Base-by-base conservation (phyloP, 2,797 vertebrate species). In the Anguilla pacifica region DNA sequence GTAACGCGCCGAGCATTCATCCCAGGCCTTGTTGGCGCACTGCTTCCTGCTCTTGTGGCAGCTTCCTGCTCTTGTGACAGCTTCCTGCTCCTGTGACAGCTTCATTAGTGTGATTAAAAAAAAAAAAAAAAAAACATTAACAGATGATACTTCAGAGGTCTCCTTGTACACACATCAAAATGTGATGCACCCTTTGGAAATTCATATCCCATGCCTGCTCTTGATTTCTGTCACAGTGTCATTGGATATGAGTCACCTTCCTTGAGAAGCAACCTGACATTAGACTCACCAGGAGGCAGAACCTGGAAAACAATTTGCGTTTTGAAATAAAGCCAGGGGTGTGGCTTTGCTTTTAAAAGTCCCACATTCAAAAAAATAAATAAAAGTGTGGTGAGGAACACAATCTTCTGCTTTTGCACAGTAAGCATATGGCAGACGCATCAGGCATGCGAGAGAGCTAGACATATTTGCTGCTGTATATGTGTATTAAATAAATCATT, bases 11-110 rank as follows among this genome's bases (percentile, higher is more conserved):
- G 39, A 57, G 67, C 25, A 79, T 57, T 22, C 53, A 79, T 79
- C 53, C 57, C 72, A 46, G 74, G 70, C 72, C 11, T 10, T 86
- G 77, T 46, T 83, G 22, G 86, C 49, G 31, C 59, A 59, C 19
- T 39, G 57, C 57, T 51, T 43, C 31, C 39, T 39, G 39, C 39
- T 39, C 39, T 1, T 39, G 39, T 39, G 39, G 28, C 25, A 46
- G 67, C 70, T 55, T 49, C 31, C 39, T 39, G 39, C 39, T 39
- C 39, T 1, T 39, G 39, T 39, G 39, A 17, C 25, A 46, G 67
- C 70, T 55, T 49, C n/a, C 86, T 49, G 46, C 79, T 51, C n/a
- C 55, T 9, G 25, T 82, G 77, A 87, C 77, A 49, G 55, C 55
- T 61, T 35, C 70, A 82, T 87, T 35, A 46, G 55, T 39, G 57